phyloP scores from a whole-genome alignment of 1,140 invertebrate genomes.

The Ericerus pela region DNA sequence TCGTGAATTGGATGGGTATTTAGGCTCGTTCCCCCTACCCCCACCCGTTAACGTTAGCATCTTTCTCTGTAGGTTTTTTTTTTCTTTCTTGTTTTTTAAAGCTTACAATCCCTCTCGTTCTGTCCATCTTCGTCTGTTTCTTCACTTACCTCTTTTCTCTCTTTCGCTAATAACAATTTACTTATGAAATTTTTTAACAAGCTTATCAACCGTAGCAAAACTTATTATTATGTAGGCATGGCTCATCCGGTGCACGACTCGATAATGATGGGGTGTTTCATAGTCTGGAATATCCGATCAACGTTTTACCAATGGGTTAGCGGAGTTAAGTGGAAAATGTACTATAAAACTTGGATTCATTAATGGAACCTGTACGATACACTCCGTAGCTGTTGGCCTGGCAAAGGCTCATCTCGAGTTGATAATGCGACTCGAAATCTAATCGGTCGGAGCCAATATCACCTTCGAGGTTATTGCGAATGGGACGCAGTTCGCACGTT shows the following conservation, averaged over 20 bases:
- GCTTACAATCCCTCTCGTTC: too few species aligned
- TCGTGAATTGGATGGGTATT: background rate
- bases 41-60: too few species aligned
- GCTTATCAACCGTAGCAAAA: conserved; percentile 9
- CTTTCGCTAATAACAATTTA: conserved; percentile 10
- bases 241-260: conserved; percentile 8
- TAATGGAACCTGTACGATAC: background rate
- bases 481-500: conserved; percentile 2
- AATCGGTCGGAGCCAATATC: background rate
- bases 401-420: background rate
- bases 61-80: too few species aligned
- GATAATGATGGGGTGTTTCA: conserved; percentile 2
- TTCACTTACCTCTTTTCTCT: too few species aligned
- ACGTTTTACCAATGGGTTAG: background rate
- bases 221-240: conserved; percentile 11
- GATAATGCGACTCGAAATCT: background rate
- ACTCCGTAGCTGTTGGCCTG: background rate
- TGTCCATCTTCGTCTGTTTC: too few species aligned
- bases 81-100: conserved; percentile 2
- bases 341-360: background rate
- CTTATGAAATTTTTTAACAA: conserved; percentile 12
- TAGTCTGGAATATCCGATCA: too few species aligned
- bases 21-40: too few species aligned
- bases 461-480: too few species aligned
- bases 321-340: background rate